Base-by-base conservation (phyloP, 37 sponge, comb jelly and placozoan species). In the Halisarca cf. caerulea region DNA sequence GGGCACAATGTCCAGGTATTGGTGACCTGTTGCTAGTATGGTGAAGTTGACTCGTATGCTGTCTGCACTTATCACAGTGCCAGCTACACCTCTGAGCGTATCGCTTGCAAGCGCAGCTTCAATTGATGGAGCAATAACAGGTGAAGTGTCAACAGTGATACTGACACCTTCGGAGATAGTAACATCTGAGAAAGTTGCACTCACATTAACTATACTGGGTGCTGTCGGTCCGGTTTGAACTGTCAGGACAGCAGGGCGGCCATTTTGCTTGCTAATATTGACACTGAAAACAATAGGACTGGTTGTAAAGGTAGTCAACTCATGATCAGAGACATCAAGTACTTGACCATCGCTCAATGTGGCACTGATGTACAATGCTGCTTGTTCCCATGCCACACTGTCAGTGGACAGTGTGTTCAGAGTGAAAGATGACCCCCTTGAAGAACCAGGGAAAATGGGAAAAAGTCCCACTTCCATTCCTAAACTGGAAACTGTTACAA, bases 301-400 rank as follows among this genome's bases (percentile, higher is more conserved):
- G 59, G 18, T 2, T 15, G 61, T 61, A 27, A 85, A 20, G 2
- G 64, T 25, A 24, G 80, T 28, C 14, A 42, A 30, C 35, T 33
- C 11, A 24, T 62, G 34, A 0, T 28, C n/a, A 14, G 81, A 77
- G 28, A 87, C 83, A 79, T 86, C 87, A 1, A 61, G 2, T 0
- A 30, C 55, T 21, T 3, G 32, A 24, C 43, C 34, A 53, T 73
- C 78, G 9, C 80, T 81, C n/a, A 87, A 59, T 1, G 21, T n/a
- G n/a, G 84, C 80, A 20, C 24, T 79, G 6, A 84, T 30, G 28
- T 38, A 18, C 0, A 87, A 33, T 27, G 66, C 53, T 24, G 34
- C 88, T 38, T 79, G 79, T 58, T 91, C 87, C 74, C 81, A 84
- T 20, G 69, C 41, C 27, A 60, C 72, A 23, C 87, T 87, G 66